These are phyloP conservation scores for Collichthys lucidus DNA, from an alignment of 2,113 vertebrate species.

Conservation along the genomic window DNA sequence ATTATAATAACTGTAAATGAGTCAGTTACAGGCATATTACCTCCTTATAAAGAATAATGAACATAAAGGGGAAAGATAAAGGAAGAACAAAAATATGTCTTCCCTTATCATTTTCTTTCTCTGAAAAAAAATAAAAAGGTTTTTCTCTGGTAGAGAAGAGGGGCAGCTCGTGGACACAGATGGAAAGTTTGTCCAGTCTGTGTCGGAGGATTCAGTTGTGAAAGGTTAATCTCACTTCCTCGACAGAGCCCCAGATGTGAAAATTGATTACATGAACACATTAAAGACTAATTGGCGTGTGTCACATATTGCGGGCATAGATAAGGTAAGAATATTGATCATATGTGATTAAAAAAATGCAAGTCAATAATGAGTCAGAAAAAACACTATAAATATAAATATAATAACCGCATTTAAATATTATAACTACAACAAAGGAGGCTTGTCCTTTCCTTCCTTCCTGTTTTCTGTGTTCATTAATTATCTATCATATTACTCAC, in stretches of 20 bases:
- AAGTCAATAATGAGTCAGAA: not conserved
- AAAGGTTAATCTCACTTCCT: conserved; percentile 72
- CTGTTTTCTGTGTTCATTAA: not conserved
- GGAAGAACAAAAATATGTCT: conserved; percentile 24
- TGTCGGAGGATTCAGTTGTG: conserved; percentile 5
- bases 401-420: not conserved
- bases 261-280: conserved; percentile 36
- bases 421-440: not conserved
- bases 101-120: conserved; percentile 15
- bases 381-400: no score
- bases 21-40: not conserved
- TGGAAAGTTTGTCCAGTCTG: conserved; percentile 61
- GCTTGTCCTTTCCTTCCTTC: not conserved
- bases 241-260: conserved; percentile 13
- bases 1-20: not conserved
- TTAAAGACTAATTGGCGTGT: not conserved
- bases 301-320: not conserved
- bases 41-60: not conserved
- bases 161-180: conserved; percentile 34
- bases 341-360: not conserved
- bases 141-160: conserved; percentile 66
- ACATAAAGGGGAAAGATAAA: conserved; percentile 34
- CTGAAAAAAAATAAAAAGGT: conserved; percentile 5
- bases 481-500: no score
- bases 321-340: not conserved